These are phyloP conservation scores for Yponomeuta evonymella DNA, from an alignment of 2,888 invertebrate genomes.

Conservation along the genomic window DNA sequence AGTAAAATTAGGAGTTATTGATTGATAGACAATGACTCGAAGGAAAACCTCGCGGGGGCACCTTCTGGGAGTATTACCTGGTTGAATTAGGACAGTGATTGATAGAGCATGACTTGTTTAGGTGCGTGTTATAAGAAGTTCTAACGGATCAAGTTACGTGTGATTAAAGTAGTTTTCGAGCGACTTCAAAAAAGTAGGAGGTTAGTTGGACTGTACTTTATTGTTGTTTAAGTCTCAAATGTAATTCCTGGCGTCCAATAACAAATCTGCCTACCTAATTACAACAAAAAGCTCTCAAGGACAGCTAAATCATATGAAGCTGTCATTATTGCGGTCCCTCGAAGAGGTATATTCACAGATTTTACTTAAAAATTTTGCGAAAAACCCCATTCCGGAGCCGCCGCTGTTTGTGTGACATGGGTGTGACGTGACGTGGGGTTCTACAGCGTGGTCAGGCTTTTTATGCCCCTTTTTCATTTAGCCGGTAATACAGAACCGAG, in stretches of 20 bases:
- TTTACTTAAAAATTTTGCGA: not conserved
- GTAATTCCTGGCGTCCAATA: too few relatives aligned
- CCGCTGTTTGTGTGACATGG: not conserved
- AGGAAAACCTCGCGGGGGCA: not conserved
- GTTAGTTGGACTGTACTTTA: too few relatives aligned
- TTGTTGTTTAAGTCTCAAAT: too few relatives aligned
- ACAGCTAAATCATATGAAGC: too few relatives aligned
- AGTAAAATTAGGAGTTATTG: conserved; percentile 1
- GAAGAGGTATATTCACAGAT: not conserved
- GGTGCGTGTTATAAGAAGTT: not conserved
- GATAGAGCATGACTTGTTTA: not conserved
- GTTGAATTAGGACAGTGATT: not conserved
- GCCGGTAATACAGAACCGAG: not conserved
- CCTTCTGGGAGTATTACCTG: not conserved
- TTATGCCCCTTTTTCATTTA: not conserved
- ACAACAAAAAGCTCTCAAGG: too few relatives aligned
- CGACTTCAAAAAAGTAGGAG: too few relatives aligned
- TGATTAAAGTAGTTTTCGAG: too few relatives aligned
- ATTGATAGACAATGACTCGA: not conserved
- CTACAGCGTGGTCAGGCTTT: not conserved
- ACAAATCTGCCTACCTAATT: too few relatives aligned
- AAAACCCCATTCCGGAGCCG: not conserved
- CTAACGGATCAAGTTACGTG: not conserved
- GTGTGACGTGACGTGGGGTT: not conserved
- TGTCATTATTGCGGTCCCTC: not conserved